Percentiles rank a stretch among this genome's conserved stretches.
phyloP scores from a whole-genome alignment of 2,797 vertebrate genomes.

The Xenops minutus region DNA sequence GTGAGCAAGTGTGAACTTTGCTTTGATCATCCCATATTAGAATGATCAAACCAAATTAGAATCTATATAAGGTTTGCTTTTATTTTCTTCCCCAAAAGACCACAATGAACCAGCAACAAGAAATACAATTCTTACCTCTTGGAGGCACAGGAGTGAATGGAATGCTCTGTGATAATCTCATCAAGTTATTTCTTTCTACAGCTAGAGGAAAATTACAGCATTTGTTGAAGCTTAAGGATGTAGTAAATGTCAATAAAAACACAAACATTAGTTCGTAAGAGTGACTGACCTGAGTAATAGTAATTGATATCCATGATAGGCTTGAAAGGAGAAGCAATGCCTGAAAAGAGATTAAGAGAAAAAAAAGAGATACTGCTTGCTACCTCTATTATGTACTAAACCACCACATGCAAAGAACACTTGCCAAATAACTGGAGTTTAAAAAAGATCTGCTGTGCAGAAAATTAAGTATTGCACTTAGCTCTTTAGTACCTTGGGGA shows the following conservation, averaged over 20 bases:
- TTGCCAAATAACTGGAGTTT: background rate
- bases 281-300: conserved; percentile 92
- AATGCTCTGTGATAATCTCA: conserved; percentile 97
- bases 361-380: background rate
- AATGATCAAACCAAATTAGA: background rate
- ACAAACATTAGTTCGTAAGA: background rate
- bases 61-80: background rate
- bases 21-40: background rate
- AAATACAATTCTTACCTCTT: conserved; percentile 82
- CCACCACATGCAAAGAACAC: background rate
- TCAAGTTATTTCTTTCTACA: conserved; percentile 98
- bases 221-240: background rate
- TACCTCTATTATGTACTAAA: background rate
- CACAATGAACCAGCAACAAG: background rate
- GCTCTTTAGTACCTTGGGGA: background rate
- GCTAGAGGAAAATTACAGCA: conserved; percentile 76
- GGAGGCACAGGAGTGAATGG: conserved; percentile 97
- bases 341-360: conserved; percentile 68
- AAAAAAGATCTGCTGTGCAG: background rate
- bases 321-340: conserved; percentile 97
- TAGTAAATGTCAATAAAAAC: background rate
- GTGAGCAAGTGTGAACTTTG: background rate
- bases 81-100: background rate
- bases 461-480: background rate
- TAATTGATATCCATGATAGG: conserved; percentile 92